Evolutionary conservation across 2,797 vertebrate species (phyloP), one percentile per base, ranked within the genome.

Genomic region (Cichlasoma orientale): DNA sequence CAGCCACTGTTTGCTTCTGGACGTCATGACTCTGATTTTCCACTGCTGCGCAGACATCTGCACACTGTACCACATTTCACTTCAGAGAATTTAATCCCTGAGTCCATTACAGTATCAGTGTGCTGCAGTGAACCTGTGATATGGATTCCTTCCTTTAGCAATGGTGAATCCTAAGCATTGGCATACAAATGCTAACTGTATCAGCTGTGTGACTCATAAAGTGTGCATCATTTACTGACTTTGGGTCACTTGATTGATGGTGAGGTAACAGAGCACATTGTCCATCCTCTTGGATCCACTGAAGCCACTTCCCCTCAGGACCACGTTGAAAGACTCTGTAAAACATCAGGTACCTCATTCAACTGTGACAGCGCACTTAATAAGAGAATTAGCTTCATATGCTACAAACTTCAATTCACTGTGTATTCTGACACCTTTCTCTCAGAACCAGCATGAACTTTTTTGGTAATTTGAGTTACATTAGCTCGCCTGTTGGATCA

Each of bases 281-380:
- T 95, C 93, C 0, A 76, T 89, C 38, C 86, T 95, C 78, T 92
- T 95, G 25, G 96, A 95, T 19, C 97, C 88, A 1, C 88, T 95
- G 90, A 99, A 97, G 76, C 96, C 97, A 1, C 92, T 95, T 84
- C 97, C 97, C 86, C 91, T 95, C 58, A 99, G 89, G 61, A 99
- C 97, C 74, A 99, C 95, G 1, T 96, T 93, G 86, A 99, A 99
- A 19, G 97, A 95, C 90, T 98, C 98, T 99, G 92, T 16, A 91
- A 88, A 54, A 87, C 31, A 86, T 69, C 10, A 41, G 18, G 68
- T 21, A 68, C 47, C 54, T 70, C 1, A 78, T 16, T 57, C 16
- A 36, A 53, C 3, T 1, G 7, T 31, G 19, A 57, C 25, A 72
- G 1, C 5, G 12, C 6, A 3, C 12, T 38, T 21, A 4, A 11